A percentile compares a stretch with the other conserved stretches of the same genome.
Evolutionary conservation across 2,888 invertebrate genomes (phyloP).

Genomic region (Acrobasis repandana): DNA sequence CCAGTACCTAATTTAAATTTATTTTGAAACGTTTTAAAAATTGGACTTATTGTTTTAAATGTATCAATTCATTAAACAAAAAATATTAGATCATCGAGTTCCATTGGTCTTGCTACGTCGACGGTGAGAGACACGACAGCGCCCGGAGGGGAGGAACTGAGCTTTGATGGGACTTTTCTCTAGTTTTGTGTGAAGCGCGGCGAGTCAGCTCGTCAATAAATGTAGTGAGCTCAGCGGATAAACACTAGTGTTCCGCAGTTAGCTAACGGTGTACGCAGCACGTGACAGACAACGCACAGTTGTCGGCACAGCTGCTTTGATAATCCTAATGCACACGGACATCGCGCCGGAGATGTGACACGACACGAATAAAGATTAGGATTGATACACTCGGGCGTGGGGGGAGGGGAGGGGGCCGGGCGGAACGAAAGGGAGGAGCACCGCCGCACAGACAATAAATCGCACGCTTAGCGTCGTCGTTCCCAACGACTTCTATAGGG

Average conservation of each 20-base stretch:
- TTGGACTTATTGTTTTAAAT: no score
- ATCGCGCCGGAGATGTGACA: slow-evolving; percentile 12
- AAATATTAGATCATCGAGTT: no score
- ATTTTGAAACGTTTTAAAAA: no score
- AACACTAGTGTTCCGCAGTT: background rate
- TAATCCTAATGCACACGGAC: slow-evolving; percentile 7
- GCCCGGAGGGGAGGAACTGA: no score
- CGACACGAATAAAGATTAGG: slow-evolving; percentile 18
- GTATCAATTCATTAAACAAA: no score
- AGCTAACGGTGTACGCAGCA: background rate
- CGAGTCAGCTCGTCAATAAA: no score
- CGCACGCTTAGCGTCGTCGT: slow-evolving; percentile 18
- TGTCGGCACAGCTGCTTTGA: background rate
- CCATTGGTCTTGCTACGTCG: no score
- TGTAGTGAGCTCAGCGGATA: no score
- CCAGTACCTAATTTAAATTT: no score
- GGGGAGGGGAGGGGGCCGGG: background rate
- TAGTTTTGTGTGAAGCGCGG: no score
- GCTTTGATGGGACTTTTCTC: no score
- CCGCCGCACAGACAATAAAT: slow-evolving; percentile 14
- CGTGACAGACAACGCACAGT: background rate
- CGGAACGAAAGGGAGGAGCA: background rate
- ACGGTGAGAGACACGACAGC: no score
- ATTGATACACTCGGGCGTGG: background rate
- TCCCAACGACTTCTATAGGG: background rate